Evolutionary conservation across 2,888 invertebrate species (phyloP), one percentile per base, ranked within the genome.

Genomic region (Aromia moschata): DNA sequence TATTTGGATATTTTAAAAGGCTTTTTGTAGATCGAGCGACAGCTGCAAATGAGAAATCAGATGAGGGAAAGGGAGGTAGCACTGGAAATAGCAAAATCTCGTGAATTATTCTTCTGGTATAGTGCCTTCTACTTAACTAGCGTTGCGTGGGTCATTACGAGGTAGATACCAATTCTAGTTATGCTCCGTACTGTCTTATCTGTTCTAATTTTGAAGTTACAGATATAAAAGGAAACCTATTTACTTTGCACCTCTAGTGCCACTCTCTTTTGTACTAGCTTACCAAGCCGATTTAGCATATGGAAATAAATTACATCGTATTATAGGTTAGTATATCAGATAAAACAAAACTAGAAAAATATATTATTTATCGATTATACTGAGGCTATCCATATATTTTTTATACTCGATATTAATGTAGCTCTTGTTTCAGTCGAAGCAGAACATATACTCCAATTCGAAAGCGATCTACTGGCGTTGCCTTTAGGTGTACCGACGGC

Each of bases 31-130:
- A 85, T 91, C 83, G 92, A 92, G 74, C 83, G 92, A 59, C 91
- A 92, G 82, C 87, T 93, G 65, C 91, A 92, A 75, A 85, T 93
- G 84, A 89, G 89, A 77, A 89, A 90, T 79, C 90, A 91, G 79
- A 87, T 93, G 82, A 85, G 91, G 73, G 90, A 92, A 76, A 82
- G 91, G 60, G 84, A 88, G 80, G 83, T 87, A 79, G 91, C 93
- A 0, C 80, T 89, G 80, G 84, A 88, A 77, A 84, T 91, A 58
- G 89, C 92, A 0, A 84, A 86, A 72, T 84, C 86, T 64, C 83
- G 92, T 65, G 92, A 93, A 74, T 80, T 90, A 14, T 89, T 91
- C 73, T 84, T 88, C 69, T 93, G 91, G 90, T 80, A 88, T 55
- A 84, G 86, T 33, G 82, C 87, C 7, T 92, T 92, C 80, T 90